These are phyloP conservation scores for Gryllus longicercus DNA, from an alignment of 2,888 invertebrate species.

Conservation along the genomic window DNA sequence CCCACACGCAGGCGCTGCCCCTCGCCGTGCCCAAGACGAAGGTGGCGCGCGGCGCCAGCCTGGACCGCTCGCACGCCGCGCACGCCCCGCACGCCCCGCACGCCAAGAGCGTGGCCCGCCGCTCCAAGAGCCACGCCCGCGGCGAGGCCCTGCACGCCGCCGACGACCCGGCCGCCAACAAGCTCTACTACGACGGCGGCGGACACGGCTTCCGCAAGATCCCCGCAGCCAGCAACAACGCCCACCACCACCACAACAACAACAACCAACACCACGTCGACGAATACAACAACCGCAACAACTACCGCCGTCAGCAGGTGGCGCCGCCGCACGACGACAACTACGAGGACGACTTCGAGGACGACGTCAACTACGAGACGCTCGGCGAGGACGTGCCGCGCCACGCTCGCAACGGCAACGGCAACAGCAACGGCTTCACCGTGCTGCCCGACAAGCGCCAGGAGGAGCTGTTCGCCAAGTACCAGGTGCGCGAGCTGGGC, in stretches of 20 bases:
- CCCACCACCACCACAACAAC: constrained; percentile 21
- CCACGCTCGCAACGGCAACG: background rate
- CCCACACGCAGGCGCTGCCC: background rate
- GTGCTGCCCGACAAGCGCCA: background rate
- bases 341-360: constrained; percentile 27
- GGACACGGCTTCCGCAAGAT: constrained; percentile 5
- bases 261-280: background rate
- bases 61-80: constrained; percentile 29
- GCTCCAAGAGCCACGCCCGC: constrained; percentile 34
- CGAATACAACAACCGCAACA: constrained; percentile 24
- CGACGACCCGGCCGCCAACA: constrained; percentile 18
- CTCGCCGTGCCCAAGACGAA: constrained; percentile 20
- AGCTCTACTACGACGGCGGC: background rate
- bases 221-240: background rate
- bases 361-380: background rate
- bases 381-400: background rate
- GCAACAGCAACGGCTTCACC: background rate
- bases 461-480: background rate
- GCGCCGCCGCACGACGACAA: constrained; percentile 21
- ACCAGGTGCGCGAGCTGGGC: background rate
- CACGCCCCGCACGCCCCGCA: background rate
- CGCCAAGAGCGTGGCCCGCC: constrained; percentile 26
- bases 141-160: background rate
- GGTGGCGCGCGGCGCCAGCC: constrained; percentile 32
- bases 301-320: background rate